Percentiles rank a stretch among this genome's conserved stretches.
These are phyloP conservation scores for Hydrozoanthus tunicans DNA, from an alignment of 64 coral and sea anemone species.

Conservation along the genomic window DNA sequence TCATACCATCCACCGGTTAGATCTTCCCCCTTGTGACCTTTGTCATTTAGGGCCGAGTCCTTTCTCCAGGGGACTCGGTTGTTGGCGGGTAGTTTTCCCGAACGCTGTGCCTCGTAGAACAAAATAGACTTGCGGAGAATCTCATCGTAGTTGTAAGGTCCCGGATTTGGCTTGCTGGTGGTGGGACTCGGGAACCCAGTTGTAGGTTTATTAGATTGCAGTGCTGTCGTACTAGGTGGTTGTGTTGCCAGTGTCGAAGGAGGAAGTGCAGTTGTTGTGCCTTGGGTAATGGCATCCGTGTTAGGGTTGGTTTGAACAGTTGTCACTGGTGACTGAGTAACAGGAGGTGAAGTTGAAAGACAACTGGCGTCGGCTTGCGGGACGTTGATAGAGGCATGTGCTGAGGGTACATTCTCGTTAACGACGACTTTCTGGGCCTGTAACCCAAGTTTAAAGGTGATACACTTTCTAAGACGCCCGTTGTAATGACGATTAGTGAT, in stretches of 20 bases:
- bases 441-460: conserved; percentile 13
- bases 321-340: background rate
- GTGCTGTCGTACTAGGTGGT: background rate
- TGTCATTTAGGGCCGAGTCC: conserved; percentile 72
- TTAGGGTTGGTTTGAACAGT: background rate
- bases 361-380: conserved; percentile 2
- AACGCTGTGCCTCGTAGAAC: conserved; percentile 95
- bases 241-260: background rate
- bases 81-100: conserved; percentile 74
- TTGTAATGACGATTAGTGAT: conserved; percentile 34
- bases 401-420: conserved; percentile 1
- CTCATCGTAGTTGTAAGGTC: conserved; percentile 68
- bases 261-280: background rate
- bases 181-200: background rate
- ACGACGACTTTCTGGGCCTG: conserved; percentile 29
- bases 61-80: conserved; percentile 92
- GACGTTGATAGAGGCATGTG: conserved; percentile 19
- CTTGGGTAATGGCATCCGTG: background rate
- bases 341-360: background rate
- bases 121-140: conserved; percentile 84
- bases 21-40: conserved; percentile 68
- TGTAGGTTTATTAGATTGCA: background rate
- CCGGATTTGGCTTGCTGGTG: background rate
- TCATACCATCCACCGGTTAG: conserved; percentile 97
- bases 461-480: conserved; percentile 23